These are phyloP conservation scores for Manacus vitellinus DNA, from an alignment of 2,113 vertebrate species.

Conservation along the genomic window DNA sequence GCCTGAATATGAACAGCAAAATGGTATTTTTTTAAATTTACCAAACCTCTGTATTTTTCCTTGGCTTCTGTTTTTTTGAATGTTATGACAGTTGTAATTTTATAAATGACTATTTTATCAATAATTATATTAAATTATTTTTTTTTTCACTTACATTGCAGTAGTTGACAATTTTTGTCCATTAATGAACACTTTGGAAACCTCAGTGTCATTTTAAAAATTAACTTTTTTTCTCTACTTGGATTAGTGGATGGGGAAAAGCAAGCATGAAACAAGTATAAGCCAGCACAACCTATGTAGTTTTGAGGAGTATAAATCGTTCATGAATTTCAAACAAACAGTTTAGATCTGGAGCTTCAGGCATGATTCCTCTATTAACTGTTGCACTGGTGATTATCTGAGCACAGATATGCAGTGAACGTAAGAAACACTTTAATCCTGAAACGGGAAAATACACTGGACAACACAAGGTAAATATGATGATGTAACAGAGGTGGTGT, in stretches of 20 bases:
- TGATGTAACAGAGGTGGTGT: not conserved
- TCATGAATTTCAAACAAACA: not conserved
- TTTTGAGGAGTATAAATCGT: not conserved
- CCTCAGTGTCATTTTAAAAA: not conserved
- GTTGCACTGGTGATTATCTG: not conserved
- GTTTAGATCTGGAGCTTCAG: not conserved
- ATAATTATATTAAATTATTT: not conserved
- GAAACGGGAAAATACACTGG: not conserved
- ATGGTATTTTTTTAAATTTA: not conserved
- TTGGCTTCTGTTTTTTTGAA: not conserved
- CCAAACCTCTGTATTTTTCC: not conserved
- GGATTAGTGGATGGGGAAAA: not conserved
- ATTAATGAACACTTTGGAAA: not conserved
- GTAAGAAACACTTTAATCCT: not conserved
- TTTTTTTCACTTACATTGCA: not conserved
- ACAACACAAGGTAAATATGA: not conserved
- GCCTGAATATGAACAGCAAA: not conserved
- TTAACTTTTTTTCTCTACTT: not conserved
- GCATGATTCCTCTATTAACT: not conserved
- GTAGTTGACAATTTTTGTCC: not conserved
- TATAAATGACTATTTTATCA: not conserved
- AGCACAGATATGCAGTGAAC: not conserved
- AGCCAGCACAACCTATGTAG: fast-evolving
- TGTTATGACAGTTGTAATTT: not conserved
- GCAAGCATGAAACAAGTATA: not conserved